These are phyloP conservation scores for Latrodectus geometricus DNA, from an alignment of 1,140 invertebrate species.

Conservation along the genomic window DNA sequence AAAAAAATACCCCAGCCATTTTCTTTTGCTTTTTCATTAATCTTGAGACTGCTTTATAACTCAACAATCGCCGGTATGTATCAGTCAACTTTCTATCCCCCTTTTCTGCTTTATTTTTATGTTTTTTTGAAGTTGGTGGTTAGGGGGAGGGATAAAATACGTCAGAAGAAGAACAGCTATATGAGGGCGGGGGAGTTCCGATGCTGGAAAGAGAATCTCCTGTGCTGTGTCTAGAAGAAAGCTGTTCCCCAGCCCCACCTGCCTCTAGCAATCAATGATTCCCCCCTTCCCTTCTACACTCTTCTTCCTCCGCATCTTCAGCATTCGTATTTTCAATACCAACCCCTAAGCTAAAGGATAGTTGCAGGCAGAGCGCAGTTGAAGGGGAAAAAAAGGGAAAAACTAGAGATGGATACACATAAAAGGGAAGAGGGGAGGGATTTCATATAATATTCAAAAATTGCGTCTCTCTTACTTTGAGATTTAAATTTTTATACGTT, in stretches of 20 bases:
- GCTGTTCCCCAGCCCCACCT: conserved; percentile 16
- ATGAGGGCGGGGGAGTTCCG: not conserved
- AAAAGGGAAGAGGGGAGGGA: not conserved
- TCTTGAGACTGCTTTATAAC: conserved; percentile 59
- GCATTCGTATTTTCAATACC: conserved; percentile 11
- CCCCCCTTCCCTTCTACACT: not conserved
- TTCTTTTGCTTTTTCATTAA: conserved; percentile 61
- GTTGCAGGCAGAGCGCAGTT: not conserved
- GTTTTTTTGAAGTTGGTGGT: conserved; percentile 12
- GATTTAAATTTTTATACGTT: conserved; percentile 42
- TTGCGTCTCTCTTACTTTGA: conserved; percentile 53
- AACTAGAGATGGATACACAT: conserved; percentile 20
- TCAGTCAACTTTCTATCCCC: conserved; percentile 34
- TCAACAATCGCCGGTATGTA: conserved; percentile 58
- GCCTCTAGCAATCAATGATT: conserved; percentile 55
- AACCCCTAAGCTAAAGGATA: conserved; percentile 7
- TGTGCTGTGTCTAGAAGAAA: conserved; percentile 37
- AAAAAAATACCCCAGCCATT: conserved; percentile 13
- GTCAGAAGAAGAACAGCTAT: not conserved
- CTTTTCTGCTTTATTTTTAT: conserved; percentile 11
- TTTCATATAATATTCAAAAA: conserved; percentile 45
- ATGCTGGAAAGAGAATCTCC: not conserved
- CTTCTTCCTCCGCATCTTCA: conserved; percentile 7
- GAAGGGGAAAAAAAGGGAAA: not conserved
- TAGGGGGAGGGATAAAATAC: not conserved